Conservation (phyloP, 2,888 invertebrate species). For the Campopleginae sp. region DNA sequence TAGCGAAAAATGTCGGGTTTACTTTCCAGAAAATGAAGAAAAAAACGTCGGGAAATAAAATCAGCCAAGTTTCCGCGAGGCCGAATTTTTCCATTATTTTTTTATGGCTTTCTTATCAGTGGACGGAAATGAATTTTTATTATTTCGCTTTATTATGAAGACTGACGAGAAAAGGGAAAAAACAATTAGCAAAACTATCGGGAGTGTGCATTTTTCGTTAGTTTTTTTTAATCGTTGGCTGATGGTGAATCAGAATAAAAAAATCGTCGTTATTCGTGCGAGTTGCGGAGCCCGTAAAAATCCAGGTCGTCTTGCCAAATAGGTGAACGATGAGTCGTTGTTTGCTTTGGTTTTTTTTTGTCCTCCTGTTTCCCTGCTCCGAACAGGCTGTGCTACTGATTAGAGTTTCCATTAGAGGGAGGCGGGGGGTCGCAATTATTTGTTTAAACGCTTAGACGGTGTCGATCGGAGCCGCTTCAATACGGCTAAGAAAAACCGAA, state of each 20-base stretch:
- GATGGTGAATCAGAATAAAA: slow-evolving; percentile 42
- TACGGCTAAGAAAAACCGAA: slow-evolving; percentile 5
- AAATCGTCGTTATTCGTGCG: slow-evolving; percentile 19
- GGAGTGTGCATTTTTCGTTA: not conserved
- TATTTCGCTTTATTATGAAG: not conserved
- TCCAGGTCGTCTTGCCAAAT: slow-evolving; percentile 55
- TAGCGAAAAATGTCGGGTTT: not conserved
- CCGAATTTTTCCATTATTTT: not conserved
- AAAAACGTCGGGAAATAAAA: not conserved
- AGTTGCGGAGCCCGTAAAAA: slow-evolving; percentile 27
- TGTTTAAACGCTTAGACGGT: slow-evolving; percentile 28
- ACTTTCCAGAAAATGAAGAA: not conserved
- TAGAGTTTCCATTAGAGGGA: slow-evolving; percentile 24
- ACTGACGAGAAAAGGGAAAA: not conserved
- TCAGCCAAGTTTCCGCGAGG: not conserved
- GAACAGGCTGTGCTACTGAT: slow-evolving; percentile 30
- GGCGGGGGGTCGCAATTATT: slow-evolving; percentile 32
- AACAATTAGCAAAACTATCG: not conserved
- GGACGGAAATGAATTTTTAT: not conserved
- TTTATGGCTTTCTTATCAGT: no score
- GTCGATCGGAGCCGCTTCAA: not conserved
- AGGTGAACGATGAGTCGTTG: slow-evolving; percentile 39
- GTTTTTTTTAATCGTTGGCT: not conserved
- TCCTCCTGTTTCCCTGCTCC: slow-evolving; percentile 6
- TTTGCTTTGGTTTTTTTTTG: slow-evolving; percentile 16